Conservation (phyloP, 2,888 invertebrate genomes). For the Ditula angustiorana region DNA sequence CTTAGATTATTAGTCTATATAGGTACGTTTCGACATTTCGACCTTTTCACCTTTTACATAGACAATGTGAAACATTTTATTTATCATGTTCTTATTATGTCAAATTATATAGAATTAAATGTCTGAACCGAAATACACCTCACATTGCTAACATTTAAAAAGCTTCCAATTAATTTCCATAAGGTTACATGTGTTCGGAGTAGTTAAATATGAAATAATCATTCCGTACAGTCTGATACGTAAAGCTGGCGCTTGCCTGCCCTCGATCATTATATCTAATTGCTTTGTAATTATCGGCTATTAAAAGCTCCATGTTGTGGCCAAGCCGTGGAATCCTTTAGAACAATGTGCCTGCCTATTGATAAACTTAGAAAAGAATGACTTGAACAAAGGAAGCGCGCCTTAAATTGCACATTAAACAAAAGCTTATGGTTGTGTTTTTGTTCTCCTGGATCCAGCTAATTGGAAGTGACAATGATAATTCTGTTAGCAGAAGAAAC, state of each 20-base stretch:
- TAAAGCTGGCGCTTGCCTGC: constrained; percentile 44
- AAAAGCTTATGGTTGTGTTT: neutral
- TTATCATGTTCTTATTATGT: no score
- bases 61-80: no score
- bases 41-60: no score
- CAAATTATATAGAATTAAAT: neutral
- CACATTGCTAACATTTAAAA: constrained; percentile 41
- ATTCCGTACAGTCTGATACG: constrained; percentile 52
- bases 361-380: neutral
- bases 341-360: constrained; percentile 3
- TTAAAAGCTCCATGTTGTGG: constrained; percentile 60
- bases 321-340: constrained; percentile 42
- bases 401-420: neutral
- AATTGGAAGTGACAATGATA: no score
- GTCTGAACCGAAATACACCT: no score
- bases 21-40: no score
- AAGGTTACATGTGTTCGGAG: constrained; percentile 52
- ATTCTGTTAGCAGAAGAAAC: no score
- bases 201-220: constrained; percentile 62
- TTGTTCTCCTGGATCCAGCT: neutral
- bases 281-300: constrained; percentile 70
- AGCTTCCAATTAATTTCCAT: constrained; percentile 8
- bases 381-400: neutral
- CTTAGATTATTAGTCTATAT: no score
- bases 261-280: constrained; percentile 70